Conservation (phyloP, 2,888 invertebrate genomes). For the Dynastes tityus region DNA sequence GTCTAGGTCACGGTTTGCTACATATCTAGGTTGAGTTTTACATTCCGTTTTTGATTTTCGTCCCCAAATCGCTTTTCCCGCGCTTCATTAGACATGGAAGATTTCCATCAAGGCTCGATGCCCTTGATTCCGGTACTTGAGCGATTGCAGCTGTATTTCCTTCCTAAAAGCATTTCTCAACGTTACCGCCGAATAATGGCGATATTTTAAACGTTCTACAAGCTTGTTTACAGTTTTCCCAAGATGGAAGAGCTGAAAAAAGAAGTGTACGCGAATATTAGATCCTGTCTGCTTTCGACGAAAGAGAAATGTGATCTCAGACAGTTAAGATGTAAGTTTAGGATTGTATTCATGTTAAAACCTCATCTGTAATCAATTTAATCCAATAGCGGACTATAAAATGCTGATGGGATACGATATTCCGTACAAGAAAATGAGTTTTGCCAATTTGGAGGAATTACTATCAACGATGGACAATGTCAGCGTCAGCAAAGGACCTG, state of each 20-base stretch:
- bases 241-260: slow-evolving; percentile 59
- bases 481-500: slow-evolving; percentile 70
- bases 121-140: not conserved
- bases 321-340: slow-evolving; percentile 62
- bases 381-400: slow-evolving; percentile 74
- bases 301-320: slow-evolving; percentile 61
- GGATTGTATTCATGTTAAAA: not conserved
- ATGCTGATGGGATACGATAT: slow-evolving; percentile 77
- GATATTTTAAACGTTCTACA: not conserved
- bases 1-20: slow-evolving; percentile 44
- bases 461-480: slow-evolving; percentile 75
- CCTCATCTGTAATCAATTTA: too few relatives aligned
- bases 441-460: slow-evolving; percentile 74
- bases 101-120: not conserved
- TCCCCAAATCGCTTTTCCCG: slow-evolving; percentile 17
- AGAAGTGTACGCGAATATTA: slow-evolving; percentile 59
- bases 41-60: slow-evolving; percentile 33
- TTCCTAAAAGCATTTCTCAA: not conserved
- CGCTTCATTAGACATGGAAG: slow-evolving; percentile 22
- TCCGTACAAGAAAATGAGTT: slow-evolving; percentile 77
- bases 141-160: not conserved
- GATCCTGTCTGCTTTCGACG: slow-evolving; percentile 62
- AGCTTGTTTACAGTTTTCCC: slow-evolving; percentile 27
- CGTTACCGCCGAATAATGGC: not conserved
- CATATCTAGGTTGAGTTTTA: slow-evolving; percentile 26